phyloP scores from a whole-genome alignment of 2,888 invertebrate genomes.

The Caenorhabditis angaria region DNA sequence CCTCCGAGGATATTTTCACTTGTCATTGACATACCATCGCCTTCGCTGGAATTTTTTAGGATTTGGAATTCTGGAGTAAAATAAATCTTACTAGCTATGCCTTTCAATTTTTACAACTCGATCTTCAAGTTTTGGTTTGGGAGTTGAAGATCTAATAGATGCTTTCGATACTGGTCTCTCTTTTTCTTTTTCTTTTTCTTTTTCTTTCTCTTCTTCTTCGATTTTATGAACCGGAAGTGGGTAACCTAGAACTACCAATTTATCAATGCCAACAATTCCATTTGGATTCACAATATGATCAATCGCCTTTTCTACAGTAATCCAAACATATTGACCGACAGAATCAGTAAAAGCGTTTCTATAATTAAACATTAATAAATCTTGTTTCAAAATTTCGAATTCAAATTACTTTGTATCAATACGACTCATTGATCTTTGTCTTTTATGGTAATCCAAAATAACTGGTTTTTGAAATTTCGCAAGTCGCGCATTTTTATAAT shows the following conservation, averaged over 20 bases:
- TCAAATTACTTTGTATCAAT: constrained; percentile 51
- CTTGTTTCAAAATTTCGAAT: not conserved
- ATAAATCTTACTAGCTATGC: constrained; percentile 35
- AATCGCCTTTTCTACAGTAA: constrained; percentile 56
- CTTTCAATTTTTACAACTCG: constrained; percentile 20
- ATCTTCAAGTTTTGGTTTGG: not conserved
- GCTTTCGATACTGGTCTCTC: not conserved
- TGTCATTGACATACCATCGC: constrained; percentile 57
- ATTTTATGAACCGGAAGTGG: no score
- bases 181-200: constrained; percentile 12
- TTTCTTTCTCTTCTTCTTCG: constrained; percentile 22
- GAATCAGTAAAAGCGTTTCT: constrained; percentile 60
- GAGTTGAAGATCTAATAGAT: constrained; percentile 7
- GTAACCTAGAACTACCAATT: constrained; percentile 47
- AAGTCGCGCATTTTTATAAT: constrained; percentile 54
- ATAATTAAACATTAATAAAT: constrained; percentile 9
- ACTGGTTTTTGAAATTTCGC: constrained; percentile 55
- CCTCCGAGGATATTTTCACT: constrained; percentile 37
- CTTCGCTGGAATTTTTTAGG: constrained; percentile 45
- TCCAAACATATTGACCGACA: constrained; percentile 64
- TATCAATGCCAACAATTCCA: constrained; percentile 46
- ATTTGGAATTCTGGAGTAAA: not conserved
- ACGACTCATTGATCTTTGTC: constrained; percentile 41
- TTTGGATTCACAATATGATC: constrained; percentile 38
- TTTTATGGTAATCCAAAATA: constrained; percentile 32